Evolutionary conservation across 2,113 vertebrate genomes (phyloP).

Genomic region (Dromas ardeola): DNA sequence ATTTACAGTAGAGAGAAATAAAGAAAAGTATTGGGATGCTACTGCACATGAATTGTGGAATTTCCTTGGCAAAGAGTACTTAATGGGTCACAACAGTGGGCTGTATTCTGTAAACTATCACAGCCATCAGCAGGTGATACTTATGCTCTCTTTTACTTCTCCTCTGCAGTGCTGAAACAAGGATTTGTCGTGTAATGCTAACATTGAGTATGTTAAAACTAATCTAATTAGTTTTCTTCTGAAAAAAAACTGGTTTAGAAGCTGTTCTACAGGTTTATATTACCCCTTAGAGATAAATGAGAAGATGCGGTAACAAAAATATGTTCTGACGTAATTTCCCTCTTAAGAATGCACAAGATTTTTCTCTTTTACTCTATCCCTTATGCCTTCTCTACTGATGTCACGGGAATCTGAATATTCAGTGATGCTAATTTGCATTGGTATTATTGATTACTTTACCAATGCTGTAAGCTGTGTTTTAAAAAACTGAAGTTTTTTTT

Average conservation of each 20-base stretch:
- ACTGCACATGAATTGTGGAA: not conserved
- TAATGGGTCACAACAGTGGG: not conserved
- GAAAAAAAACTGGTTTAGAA: not conserved
- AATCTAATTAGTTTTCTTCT: slow-evolving; percentile 3
- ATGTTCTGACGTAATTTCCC: not conserved
- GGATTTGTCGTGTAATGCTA: not conserved
- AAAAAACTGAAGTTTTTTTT: no score
- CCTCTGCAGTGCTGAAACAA: not conserved
- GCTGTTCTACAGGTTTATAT: not conserved
- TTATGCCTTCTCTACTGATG: not conserved
- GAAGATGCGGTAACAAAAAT: not conserved
- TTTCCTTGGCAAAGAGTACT: not conserved
- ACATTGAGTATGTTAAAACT: not conserved
- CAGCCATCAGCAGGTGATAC: not conserved
- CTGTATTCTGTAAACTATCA: not conserved
- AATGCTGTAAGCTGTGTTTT: not conserved
- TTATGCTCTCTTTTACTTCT: not conserved
- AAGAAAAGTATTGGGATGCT: not conserved
- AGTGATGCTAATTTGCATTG: slow-evolving; percentile 2
- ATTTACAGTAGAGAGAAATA: not conserved
- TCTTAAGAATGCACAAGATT: not conserved
- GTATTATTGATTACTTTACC: not conserved
- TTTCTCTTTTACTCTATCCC: not conserved
- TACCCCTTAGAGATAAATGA: slow-evolving; percentile 1
- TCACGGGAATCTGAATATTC: slow-evolving; percentile 28